Evolutionary conservation across 2,797 vertebrate genomes (phyloP).

Genomic region (Echeneis naucrates): DNA sequence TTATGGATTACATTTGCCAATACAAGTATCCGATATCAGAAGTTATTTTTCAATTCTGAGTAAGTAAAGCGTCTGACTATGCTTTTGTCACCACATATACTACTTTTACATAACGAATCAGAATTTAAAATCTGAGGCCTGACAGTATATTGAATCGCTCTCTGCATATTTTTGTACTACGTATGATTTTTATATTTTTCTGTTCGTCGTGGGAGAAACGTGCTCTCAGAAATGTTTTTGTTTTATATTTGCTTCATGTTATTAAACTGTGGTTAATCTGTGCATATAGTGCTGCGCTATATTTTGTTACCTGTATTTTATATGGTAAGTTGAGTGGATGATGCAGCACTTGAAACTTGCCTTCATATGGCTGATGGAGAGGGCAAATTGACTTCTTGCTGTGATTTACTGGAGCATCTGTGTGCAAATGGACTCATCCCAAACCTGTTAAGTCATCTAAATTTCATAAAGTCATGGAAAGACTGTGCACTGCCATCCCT

Average conservation of each 20-base stretch:
- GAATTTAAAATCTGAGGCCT: constrained; percentile 16
- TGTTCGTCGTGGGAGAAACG: neutral
- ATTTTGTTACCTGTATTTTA: constrained; percentile 20
- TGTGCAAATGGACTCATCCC: constrained; percentile 75
- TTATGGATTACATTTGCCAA: neutral
- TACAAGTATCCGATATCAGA: neutral
- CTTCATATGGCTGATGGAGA: constrained; percentile 71
- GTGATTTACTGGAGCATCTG: constrained; percentile 76
- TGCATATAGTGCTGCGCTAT: neutral
- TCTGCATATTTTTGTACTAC: constrained; percentile 3
- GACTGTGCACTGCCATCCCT: constrained; percentile 60
- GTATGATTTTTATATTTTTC: neutral
- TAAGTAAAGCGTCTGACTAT: constrained; percentile 2
- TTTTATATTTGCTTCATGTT: neutral
- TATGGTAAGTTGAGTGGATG: constrained; percentile 55
- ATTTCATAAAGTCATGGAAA: constrained; percentile 77
- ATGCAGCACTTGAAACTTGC: constrained; percentile 44
- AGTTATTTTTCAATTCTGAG: constrained; percentile 12
- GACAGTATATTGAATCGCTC: constrained; percentile 2
- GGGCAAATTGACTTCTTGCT: constrained; percentile 77
- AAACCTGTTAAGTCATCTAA: constrained; percentile 78
- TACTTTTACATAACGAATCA: neutral
- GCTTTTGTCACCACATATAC: neutral
- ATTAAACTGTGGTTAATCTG: neutral
- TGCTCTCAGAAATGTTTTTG: neutral